phyloP scores from a whole-genome alignment of 2,888 invertebrate genomes.

The Ichneumon xanthorius region DNA sequence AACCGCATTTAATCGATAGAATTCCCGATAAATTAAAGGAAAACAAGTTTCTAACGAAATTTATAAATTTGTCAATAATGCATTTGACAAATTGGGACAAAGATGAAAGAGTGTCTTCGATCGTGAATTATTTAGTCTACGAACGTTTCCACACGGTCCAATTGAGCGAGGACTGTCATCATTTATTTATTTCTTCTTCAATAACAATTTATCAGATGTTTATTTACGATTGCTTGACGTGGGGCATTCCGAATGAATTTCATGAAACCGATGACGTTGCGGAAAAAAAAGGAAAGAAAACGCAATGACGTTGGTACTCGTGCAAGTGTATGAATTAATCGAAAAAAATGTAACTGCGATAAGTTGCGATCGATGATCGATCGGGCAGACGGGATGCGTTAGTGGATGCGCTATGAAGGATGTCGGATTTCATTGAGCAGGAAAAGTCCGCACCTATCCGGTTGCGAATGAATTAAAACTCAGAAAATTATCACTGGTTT shows the following conservation, averaged over 20 bases:
- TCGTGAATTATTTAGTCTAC: background rate
- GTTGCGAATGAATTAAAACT: background rate
- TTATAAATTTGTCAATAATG: no score
- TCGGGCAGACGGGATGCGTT: background rate
- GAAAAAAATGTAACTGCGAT: background rate
- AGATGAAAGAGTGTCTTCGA: background rate
- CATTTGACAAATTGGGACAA: background rate
- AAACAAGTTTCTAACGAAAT: no score
- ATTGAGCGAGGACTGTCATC: background rate
- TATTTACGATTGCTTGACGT: background rate
- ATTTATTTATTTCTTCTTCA: background rate
- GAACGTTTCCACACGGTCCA: background rate
- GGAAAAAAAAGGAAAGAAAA: background rate
- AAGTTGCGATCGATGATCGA: background rate
- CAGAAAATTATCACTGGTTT: background rate
- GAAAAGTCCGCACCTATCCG: background rate
- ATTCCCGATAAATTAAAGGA: no score
- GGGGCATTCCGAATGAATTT: background rate
- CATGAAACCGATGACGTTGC: background rate
- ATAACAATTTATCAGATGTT: background rate
- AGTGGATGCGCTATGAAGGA: background rate
- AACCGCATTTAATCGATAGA: no score
- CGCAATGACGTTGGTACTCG: background rate
- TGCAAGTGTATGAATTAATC: background rate
- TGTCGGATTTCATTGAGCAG: background rate